Percentiles rank a stretch among this genome's conserved stretches.
phyloP scores from a whole-genome alignment of 2,797 vertebrate species.

The Eptatretus atami region DNA sequence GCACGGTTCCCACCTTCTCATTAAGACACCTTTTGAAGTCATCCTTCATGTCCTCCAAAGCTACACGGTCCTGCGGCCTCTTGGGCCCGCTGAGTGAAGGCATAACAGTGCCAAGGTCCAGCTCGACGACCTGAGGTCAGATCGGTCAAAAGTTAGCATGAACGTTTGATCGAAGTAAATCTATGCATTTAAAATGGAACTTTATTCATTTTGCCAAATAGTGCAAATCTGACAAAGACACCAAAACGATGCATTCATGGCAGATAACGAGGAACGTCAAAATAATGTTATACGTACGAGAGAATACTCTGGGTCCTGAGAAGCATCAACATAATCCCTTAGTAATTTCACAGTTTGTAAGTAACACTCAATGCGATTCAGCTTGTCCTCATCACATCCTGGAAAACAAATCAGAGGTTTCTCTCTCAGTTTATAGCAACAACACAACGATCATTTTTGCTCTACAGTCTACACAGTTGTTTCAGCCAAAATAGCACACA shows the following conservation, averaged over 20 bases:
- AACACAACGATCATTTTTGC: no score
- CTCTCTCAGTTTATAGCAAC: no score
- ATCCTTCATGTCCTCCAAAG: slow-evolving; percentile 51
- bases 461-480: no score
- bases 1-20: slow-evolving; percentile 28
- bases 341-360: slow-evolving; percentile 53
- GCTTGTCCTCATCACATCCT: slow-evolving; percentile 44
- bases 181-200: slow-evolving; percentile 3
- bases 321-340: slow-evolving; percentile 38
- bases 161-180: no score
- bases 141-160: no score
- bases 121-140: slow-evolving; percentile 31
- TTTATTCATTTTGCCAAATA: neutral
- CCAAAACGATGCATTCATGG: no score
- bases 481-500: no score
- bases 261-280: no score
- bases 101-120: slow-evolving; percentile 47
- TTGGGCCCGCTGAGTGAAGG: slow-evolving; percentile 91
- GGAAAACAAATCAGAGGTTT: slow-evolving; percentile 7
- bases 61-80: slow-evolving; percentile 63
- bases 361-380: slow-evolving; percentile 31
- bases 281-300: slow-evolving; percentile 18
- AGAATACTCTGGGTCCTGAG: slow-evolving; percentile 60
- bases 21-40: slow-evolving; percentile 57
- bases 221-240: no score